phyloP scores from a whole-genome alignment of 2,797 vertebrate genomes.

The Neoniphon sammara region DNA sequence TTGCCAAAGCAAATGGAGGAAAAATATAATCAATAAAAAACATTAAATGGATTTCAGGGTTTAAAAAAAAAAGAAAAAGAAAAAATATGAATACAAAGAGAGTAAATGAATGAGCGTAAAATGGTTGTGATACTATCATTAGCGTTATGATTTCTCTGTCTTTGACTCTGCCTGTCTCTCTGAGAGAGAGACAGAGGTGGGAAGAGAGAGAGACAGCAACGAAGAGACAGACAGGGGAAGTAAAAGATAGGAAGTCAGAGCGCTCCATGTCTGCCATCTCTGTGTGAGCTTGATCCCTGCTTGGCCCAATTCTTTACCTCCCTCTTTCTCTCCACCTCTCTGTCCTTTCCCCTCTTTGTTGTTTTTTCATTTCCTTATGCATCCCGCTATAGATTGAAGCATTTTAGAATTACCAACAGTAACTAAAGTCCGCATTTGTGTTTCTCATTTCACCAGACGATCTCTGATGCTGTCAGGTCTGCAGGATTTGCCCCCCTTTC shows the following conservation, averaged over 20 bases:
- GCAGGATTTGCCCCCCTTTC: conserved; percentile 25
- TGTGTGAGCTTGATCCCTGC: conserved; percentile 72
- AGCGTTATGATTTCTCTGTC: conserved; percentile 29
- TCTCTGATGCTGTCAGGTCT: too few relatives aligned
- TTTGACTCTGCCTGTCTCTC: conserved; percentile 23
- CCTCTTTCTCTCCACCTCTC: conserved; percentile 51
- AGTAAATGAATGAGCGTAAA: too few relatives aligned
- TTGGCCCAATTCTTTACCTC: conserved; percentile 76
- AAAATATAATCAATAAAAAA: too few relatives aligned
- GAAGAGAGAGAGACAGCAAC: conserved; percentile 57
- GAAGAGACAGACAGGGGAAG: conserved; percentile 58
- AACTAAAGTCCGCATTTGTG: not conserved
- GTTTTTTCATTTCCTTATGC: conserved; percentile 1
- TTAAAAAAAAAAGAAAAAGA: too few relatives aligned
- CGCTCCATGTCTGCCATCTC: conserved; percentile 61
- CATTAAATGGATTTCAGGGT: too few relatives aligned
- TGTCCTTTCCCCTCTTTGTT: conserved; percentile 21
- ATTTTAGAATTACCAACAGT: not conserved
- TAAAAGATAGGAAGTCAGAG: conserved; percentile 50
- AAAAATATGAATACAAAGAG: too few relatives aligned
- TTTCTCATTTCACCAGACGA: too few relatives aligned
- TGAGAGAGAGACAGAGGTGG: conserved; percentile 42
- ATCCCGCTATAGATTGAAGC: not conserved
- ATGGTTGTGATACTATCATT: too few relatives aligned
- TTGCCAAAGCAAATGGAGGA: too few relatives aligned